phyloP scores from a whole-genome alignment of 2,888 invertebrate species.

The Melanotus villosus region DNA sequence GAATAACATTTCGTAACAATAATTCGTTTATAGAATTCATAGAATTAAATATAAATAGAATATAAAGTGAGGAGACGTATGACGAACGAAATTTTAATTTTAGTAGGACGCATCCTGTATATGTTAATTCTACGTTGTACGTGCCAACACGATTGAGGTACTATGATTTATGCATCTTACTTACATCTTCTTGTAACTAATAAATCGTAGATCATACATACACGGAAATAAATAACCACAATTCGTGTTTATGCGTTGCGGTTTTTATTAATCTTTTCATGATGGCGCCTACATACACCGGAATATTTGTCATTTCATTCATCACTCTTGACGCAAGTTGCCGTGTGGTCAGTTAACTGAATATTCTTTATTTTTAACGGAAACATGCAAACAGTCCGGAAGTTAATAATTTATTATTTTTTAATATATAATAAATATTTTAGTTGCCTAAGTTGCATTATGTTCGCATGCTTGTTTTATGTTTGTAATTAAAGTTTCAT shows the following conservation, averaged over 20 bases:
- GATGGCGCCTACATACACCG: not conserved
- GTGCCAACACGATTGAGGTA: not conserved
- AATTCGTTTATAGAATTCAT: no score
- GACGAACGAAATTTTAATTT: no score
- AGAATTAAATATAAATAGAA: no score
- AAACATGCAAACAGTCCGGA: no score
- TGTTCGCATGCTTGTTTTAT: no score
- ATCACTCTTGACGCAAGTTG: slow-evolving; percentile 12
- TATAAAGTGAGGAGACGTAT: no score
- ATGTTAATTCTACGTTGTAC: not conserved
- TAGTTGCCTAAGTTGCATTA: no score
- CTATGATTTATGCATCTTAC: slow-evolving; percentile 1
- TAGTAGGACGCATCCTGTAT: not conserved
- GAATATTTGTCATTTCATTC: slow-evolving; percentile 14
- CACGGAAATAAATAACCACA: slow-evolving; percentile 6
- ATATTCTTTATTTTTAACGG: no score
- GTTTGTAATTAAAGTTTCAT: no score
- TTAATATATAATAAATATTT: no score
- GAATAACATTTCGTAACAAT: no score
- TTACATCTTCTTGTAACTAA: slow-evolving; percentile 4
- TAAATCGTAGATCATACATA: slow-evolving; percentile 9
- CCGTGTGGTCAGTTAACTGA: not conserved
- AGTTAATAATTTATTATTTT: no score
- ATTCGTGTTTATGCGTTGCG: slow-evolving; percentile 1
- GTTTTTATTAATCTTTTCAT: slow-evolving; percentile 4